Conservation (phyloP, 2,797 vertebrate species). For the Trematomus bernacchii region DNA sequence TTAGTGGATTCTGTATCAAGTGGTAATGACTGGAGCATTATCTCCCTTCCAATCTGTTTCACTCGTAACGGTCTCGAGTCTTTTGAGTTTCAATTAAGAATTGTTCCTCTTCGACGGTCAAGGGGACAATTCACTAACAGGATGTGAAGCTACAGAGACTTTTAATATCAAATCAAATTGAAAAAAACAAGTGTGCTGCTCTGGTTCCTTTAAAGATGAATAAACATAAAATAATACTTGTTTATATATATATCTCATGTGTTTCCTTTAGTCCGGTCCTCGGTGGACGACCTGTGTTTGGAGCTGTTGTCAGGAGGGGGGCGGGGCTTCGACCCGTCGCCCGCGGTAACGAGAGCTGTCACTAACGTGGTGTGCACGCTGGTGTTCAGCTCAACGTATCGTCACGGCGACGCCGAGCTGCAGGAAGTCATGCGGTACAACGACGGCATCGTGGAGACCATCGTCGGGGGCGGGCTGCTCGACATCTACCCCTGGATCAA, state of each 20-base stretch:
- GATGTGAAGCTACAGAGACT: too few relatives aligned
- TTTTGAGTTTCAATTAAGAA: too few relatives aligned
- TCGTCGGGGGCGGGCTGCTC: conserved; percentile 80
- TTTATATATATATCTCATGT: not conserved
- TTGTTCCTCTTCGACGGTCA: too few relatives aligned
- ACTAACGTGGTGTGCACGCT: conserved; percentile 86
- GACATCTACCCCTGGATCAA: conserved; percentile 86
- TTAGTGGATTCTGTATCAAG: too few relatives aligned
- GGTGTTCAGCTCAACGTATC: conserved; percentile 84
- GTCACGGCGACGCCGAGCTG: conserved; percentile 75
- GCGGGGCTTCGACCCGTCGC: conserved; percentile 73
- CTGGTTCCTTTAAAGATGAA: too few relatives aligned
- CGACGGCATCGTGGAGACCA: conserved; percentile 85
- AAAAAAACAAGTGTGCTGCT: too few relatives aligned
- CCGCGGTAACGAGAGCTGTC: conserved; percentile 78
- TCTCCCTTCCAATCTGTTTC: too few relatives aligned
- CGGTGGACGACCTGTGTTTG: conserved; percentile 75
- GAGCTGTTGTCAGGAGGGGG: conserved; percentile 67
- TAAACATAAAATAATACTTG: too few relatives aligned
- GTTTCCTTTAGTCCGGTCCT: conserved; percentile 74
- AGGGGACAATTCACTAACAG: too few relatives aligned
- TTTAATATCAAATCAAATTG: too few relatives aligned
- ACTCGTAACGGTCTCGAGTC: too few relatives aligned
- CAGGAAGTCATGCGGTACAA: conserved; percentile 84
- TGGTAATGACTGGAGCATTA: too few relatives aligned